Evolutionary conservation across 1,140 invertebrate species (phyloP).

Genomic region (Drosophila kanapiae): DNA sequence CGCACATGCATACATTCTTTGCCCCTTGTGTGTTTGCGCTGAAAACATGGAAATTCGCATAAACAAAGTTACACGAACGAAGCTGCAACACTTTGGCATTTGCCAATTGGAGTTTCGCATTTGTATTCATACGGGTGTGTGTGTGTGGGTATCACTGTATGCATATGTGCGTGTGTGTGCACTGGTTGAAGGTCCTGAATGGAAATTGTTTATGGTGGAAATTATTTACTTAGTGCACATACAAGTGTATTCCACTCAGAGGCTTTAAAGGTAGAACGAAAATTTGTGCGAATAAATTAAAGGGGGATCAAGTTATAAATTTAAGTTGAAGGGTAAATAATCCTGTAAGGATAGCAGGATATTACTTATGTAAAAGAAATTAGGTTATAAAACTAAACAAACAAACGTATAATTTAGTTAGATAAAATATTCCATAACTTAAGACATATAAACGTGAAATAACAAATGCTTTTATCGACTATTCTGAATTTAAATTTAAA

Average conservation of each 20-base stretch:
- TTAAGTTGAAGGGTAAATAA: not conserved
- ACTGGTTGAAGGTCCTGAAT: conserved; percentile 31
- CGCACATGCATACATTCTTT: not conserved
- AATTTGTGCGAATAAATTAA: conserved; percentile 10
- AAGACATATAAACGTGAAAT: no score
- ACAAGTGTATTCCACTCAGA: conserved; percentile 1
- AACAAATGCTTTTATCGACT: not conserved
- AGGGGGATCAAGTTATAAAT: conserved; percentile 16
- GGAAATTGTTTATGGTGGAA: conserved; percentile 27
- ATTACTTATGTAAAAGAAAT: not conserved
- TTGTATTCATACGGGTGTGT: conserved; percentile 16
- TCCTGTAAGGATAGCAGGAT: not conserved
- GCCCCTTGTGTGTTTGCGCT: conserved; percentile 13
- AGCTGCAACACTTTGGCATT: conserved; percentile 71
- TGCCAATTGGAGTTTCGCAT: conserved; percentile 58
- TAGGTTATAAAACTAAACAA: no score
- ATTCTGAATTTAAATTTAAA: not conserved
- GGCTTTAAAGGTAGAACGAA: not conserved
- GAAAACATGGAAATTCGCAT: conserved; percentile 64
- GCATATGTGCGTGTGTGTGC: conserved; percentile 6
- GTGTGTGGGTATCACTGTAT: conserved; percentile 1
- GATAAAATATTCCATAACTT: no score
- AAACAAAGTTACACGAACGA: conserved; percentile 77
- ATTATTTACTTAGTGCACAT: conserved; percentile 35
- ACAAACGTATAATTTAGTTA: no score